Base-by-base conservation (phyloP, 1,140 invertebrate genomes). In the Pseudomyrmex concolor region DNA sequence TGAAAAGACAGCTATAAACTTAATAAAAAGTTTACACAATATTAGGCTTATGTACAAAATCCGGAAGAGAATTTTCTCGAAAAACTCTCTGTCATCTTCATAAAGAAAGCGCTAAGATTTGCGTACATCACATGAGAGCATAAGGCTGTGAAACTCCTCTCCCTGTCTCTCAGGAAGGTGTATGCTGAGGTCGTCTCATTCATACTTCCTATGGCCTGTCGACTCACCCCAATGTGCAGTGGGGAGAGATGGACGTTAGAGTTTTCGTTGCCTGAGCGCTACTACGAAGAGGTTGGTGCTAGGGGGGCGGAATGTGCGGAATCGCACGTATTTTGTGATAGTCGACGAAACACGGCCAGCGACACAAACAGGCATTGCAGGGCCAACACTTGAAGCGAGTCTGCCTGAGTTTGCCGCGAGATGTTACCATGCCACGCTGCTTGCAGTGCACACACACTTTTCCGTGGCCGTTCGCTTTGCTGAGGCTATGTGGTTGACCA, bases 401-500 rank as follows among this genome's bases (percentile, higher is more conserved):
- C 93, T 94, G 94, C 84, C 92, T 92, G 89, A 94, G 93, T 80
- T 94, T 94, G 90, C 94, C 94, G 89, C 93, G 93, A 91, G 93
- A 94, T 86, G 94, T 94, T 80, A 94, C 91, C 86, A 94, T 91
- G 89, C 94, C 93, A 85, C 91, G 93, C 86, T 93, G 91, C 92
- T 94, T 94, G 93, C 94, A 94, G 92, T 94, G 93, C 90, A 94
- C 91, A 92, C 94, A 94, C 91, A 94, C 93, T 94, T 94, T 94
- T 89, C 94, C 94, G 89, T 94, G 94, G 85, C 93, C 94, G 90
- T 94, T 94, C 86, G 93, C 94, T 92, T 94, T 94, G 93, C 93
- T 94, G 91, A 94, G 94, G 86, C 93, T 94, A 93, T 94, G 94
- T 80, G 94, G 94, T 88, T 94, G 93, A 92, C 93, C 93, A 89